Conservation (phyloP, 1,140 invertebrate species). For the Andricus grossulariae region DNA sequence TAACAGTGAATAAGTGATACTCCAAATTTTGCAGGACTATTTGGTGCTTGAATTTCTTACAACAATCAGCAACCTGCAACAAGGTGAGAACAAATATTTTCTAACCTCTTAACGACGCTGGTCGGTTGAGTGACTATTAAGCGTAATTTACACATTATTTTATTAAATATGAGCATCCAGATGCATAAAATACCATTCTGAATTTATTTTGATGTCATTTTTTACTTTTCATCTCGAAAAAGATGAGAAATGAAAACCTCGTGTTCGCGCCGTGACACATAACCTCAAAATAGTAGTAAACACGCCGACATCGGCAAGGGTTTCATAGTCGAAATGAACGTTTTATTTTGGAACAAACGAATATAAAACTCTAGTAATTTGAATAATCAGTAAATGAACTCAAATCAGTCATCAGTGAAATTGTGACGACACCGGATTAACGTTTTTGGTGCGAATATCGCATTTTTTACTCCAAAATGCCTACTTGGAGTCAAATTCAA, state of each 20-base stretch:
- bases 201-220: too few relatives aligned
- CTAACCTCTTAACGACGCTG: constrained; percentile 12
- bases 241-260: not conserved
- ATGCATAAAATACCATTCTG: too few relatives aligned
- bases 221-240: not conserved
- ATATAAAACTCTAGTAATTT: not conserved
- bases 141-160: too few relatives aligned
- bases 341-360: not conserved
- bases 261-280: not conserved
- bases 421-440: not conserved
- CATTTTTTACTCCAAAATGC: constrained; percentile 78
- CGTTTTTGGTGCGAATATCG: not conserved
- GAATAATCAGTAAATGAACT: not conserved
- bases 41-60: not conserved
- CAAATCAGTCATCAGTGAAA: not conserved
- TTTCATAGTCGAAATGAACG: not conserved
- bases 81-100: not conserved
- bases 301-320: not conserved
- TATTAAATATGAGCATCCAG: too few relatives aligned
- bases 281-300: constrained; percentile 9
- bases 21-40: not conserved
- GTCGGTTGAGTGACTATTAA: constrained; percentile 10
- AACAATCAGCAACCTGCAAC: not conserved
- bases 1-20: not conserved
- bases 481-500: constrained; percentile 94